Percentiles rank a stretch among this genome's conserved stretches.
These are phyloP conservation scores for Lepidotrigona ventralis DNA, from an alignment of 1,140 invertebrate genomes.

Conservation along the genomic window DNA sequence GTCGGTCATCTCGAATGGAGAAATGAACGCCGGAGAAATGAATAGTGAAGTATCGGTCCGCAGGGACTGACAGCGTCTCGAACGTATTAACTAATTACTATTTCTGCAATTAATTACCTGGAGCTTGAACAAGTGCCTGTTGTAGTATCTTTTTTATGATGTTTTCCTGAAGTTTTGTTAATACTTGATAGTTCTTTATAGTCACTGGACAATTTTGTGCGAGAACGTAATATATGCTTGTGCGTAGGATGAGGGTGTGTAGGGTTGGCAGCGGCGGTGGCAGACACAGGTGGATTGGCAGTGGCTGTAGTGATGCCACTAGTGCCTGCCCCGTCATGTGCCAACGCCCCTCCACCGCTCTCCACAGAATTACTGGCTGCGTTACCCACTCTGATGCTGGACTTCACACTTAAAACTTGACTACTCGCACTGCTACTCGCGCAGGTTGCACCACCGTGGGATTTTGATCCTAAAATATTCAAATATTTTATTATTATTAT, in stretches of 20 bases:
- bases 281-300: slow-evolving; percentile 75
- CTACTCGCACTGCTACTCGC: slow-evolving; percentile 73
- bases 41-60: too few relatives aligned
- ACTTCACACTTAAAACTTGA: slow-evolving; percentile 77
- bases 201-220: slow-evolving; percentile 73
- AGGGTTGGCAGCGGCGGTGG: slow-evolving; percentile 71
- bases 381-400: slow-evolving; percentile 81
- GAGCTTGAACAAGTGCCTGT: slow-evolving; percentile 89
- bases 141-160: slow-evolving; percentile 81
- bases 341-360: slow-evolving; percentile 79
- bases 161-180: slow-evolving; percentile 70
- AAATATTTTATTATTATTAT: slow-evolving; percentile 48
- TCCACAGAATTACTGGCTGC: slow-evolving; percentile 79
- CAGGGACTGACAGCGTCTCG: too few relatives aligned
- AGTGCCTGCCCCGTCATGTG: slow-evolving; percentile 79
- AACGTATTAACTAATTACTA: not conserved
- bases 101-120: slow-evolving; percentile 75
- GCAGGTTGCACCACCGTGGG: slow-evolving; percentile 68
- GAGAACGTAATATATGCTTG: slow-evolving; percentile 78
- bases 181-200: slow-evolving; percentile 69
- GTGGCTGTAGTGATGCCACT: slow-evolving; percentile 74
- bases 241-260: slow-evolving; percentile 77
- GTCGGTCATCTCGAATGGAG: too few relatives aligned
- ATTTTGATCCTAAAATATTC: slow-evolving; percentile 71
- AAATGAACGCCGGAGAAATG: too few relatives aligned